These are phyloP conservation scores for Petrocephalus schoutedeni DNA, from an alignment of 2,797 vertebrate species.

Conservation along the genomic window DNA sequence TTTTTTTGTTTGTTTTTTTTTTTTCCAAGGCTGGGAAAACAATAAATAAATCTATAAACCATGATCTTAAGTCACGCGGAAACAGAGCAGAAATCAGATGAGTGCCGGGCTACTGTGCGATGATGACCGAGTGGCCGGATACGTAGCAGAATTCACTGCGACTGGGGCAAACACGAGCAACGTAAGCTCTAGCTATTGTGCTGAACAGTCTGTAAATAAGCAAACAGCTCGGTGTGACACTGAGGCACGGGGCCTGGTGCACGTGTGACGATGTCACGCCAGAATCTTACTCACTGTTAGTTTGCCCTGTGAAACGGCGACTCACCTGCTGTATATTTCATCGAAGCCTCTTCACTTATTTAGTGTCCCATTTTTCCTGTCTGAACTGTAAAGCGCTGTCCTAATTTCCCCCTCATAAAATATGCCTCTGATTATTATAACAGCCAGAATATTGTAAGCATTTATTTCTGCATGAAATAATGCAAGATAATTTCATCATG, in stretches of 20 bases:
- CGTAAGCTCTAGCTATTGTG: background rate
- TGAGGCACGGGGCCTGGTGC: background rate
- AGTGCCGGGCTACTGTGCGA: background rate
- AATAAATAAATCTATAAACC: background rate
- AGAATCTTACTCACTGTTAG: conserved; percentile 5
- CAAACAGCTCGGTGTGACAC: background rate
- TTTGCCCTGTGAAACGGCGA: background rate
- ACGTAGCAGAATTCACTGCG: background rate
- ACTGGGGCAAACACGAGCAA: background rate
- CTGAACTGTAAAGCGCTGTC: conserved; percentile 47
- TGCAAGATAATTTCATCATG: background rate
- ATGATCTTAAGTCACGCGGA: background rate
- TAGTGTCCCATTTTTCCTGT: conserved; percentile 48
- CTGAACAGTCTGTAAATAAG: background rate
- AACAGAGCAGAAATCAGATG: background rate
- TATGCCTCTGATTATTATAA: conserved; percentile 52
- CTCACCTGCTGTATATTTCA: conserved; percentile 37
- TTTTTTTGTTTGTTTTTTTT: background rate
- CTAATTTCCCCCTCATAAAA: conserved; percentile 60
- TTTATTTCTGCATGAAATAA: background rate
- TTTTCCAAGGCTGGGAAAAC: background rate
- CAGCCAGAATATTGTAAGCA: background rate
- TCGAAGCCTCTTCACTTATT: conserved; percentile 48
- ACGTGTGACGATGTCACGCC: background rate
- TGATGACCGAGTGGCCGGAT: background rate